These are phyloP conservation scores for Mus musculus DNA, from an alignment of 2,113 vertebrate genomes.

Conservation along the genomic window DNA sequence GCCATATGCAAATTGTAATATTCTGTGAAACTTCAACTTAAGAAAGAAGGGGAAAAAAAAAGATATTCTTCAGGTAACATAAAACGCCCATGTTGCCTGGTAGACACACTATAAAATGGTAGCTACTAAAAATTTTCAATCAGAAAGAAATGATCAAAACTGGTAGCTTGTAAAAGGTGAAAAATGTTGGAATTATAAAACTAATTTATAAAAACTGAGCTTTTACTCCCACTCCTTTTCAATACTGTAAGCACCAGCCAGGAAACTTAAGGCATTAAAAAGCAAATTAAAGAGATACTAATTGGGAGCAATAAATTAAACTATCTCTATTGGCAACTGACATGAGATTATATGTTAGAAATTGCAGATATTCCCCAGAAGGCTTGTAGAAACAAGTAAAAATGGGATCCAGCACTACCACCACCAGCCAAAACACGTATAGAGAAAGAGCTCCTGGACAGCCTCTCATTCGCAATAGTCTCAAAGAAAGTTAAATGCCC, in stretches of 20 bases:
- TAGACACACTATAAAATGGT: not conserved
- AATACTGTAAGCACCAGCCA: not conserved
- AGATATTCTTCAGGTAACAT: not conserved
- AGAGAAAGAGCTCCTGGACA: not conserved
- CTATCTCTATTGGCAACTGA: not conserved
- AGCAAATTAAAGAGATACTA: not conserved
- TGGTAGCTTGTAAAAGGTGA: not conserved
- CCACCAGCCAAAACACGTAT: not conserved
- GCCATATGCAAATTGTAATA: not conserved
- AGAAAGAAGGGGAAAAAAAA: not conserved
- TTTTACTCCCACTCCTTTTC: not conserved
- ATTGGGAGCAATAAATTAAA: not conserved
- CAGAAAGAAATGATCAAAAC: not conserved
- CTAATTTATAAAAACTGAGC: not conserved
- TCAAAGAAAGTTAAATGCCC: not conserved
- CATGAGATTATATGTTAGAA: not conserved
- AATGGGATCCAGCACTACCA: not conserved
- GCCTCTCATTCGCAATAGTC: not conserved
- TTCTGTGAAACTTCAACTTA: not conserved
- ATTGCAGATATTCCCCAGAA: not conserved
- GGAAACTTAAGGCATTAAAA: not conserved
- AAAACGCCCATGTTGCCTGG: not conserved
- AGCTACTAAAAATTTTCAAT: not conserved
- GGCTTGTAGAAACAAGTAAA: not conserved
- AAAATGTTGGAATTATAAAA: not conserved